These are phyloP conservation scores for Paedocypris sp. DNA, from an alignment of 2,113 vertebrate genomes.

Conservation along the genomic window DNA sequence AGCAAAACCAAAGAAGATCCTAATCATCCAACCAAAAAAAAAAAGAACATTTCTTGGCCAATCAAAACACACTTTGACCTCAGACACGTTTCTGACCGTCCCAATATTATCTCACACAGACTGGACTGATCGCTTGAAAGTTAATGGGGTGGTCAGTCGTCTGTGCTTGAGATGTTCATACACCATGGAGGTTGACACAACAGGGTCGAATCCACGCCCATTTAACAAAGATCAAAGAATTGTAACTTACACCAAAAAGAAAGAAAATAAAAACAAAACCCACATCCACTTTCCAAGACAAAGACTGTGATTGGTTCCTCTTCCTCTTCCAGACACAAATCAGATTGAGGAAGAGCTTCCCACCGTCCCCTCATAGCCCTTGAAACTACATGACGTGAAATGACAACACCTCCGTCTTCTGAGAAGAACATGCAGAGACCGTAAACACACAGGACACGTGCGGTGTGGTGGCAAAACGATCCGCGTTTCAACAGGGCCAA, in stretches of 20 bases:
- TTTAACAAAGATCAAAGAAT: neutral
- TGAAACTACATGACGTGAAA: constrained; percentile 16
- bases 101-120: neutral
- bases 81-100: constrained; percentile 22
- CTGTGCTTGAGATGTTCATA: neutral
- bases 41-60: neutral
- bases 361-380: constrained; percentile 29
- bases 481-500: no score
- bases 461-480: no score
- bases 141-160: neutral
- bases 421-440: constrained; percentile 10
- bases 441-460: constrained; percentile 29
- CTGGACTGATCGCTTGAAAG: neutral
- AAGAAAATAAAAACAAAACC: neutral
- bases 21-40: no score
- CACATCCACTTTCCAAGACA: neutral
- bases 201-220: neutral
- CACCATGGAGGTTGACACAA: neutral
- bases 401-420: constrained; percentile 20
- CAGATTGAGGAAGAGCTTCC: neutral
- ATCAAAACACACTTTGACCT: constrained; percentile 37
- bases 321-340: neutral
- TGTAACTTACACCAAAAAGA: neutral
- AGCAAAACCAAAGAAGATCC: neutral
- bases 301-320: neutral